Evolutionary conservation across 2,888 invertebrate genomes (phyloP).

Genomic region (Penaeus monodon): DNA sequence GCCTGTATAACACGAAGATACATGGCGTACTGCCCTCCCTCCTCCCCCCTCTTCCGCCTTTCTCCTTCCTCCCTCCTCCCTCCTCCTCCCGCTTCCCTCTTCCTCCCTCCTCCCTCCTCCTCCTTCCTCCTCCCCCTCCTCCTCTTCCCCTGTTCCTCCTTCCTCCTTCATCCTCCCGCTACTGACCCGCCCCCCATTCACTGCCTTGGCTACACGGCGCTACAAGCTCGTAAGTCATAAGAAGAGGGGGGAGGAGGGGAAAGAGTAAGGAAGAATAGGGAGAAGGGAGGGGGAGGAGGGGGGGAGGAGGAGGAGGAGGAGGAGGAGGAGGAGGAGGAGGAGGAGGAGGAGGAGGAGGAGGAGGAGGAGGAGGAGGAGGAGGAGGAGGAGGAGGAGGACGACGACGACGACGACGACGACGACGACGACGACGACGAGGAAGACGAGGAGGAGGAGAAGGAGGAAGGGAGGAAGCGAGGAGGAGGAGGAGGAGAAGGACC

Average conservation of each 20-base stretch:
- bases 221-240: not conserved
- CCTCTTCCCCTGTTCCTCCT: not conserved
- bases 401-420: accelerated
- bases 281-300: no score
- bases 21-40: no score
- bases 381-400: no score
- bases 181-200: not conserved
- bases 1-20: no score
- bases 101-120: not conserved
- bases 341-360: no score
- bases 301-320: no score
- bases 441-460: no score
- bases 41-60: no score
- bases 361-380: no score
- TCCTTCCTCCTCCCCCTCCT: not conserved
- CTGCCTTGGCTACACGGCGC: not conserved
- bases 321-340: no score
- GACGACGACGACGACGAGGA: no score
- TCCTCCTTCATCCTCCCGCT: not conserved
- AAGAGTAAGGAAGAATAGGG: not conserved
- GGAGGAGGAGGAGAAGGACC: not conserved
- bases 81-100: no score
- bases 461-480: not conserved
- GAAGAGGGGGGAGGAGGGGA: not conserved
- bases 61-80: not conserved